phyloP scores from a whole-genome alignment of 2,113 vertebrate species.

The Stomatorhinus ivindoensis region DNA sequence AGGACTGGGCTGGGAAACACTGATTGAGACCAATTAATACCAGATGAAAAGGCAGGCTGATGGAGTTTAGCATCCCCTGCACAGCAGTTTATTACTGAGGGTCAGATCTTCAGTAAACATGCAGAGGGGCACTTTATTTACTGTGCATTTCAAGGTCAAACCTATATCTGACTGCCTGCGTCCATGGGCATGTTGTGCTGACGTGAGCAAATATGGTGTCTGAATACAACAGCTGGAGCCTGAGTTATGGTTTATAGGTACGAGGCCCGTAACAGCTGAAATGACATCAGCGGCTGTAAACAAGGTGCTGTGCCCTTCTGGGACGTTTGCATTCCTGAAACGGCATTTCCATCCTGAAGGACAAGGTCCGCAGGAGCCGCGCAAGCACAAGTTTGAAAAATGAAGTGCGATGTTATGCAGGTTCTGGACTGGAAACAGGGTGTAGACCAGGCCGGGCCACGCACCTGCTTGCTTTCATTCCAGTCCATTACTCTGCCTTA shows the following conservation, averaged over 20 bases:
- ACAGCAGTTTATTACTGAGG: neutral
- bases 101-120: neutral
- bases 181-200: neutral
- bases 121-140: neutral
- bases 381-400: neutral
- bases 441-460: neutral
- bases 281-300: neutral
- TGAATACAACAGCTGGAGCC: neutral
- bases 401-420: neutral
- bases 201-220: neutral
- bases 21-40: neutral
- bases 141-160: neutral
- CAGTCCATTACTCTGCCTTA: neutral
- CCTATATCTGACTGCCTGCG: neutral
- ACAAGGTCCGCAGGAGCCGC: neutral
- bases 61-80: neutral
- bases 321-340: neutral
- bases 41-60: neutral
- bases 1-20: neutral
- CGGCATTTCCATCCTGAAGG: neutral
- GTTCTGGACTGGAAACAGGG: neutral
- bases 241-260: neutral
- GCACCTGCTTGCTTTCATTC: neutral
- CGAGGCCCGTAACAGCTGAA: neutral
- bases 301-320: neutral